Percentiles rank a stretch among this genome's conserved stretches.
phyloP scores from a whole-genome alignment of 2,888 invertebrate genomes.

The Capitulum mitella region DNA sequence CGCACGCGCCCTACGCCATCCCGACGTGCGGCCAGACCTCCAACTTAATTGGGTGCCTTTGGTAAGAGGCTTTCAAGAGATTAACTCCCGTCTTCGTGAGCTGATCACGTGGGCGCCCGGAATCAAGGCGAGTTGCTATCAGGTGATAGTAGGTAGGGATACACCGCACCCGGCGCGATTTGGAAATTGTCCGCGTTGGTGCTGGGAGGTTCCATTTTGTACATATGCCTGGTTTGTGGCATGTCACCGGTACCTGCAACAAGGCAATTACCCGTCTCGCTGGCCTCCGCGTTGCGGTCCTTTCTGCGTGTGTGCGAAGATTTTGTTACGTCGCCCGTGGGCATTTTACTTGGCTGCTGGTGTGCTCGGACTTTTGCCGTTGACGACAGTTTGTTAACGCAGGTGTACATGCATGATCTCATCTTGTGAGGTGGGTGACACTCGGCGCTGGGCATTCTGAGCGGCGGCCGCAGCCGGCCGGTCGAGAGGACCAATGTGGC shows the following conservation, averaged over 20 bases:
- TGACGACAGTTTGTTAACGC: neutral
- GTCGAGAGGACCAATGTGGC: slow-evolving; percentile 3
- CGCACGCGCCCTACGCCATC: neutral
- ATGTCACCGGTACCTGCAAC: neutral
- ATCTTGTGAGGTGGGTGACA: neutral
- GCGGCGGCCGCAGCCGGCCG: neutral
- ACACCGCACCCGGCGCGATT: neutral
- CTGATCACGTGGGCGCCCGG: neutral
- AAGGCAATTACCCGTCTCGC: neutral
- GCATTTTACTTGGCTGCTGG: neutral
- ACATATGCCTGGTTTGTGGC: neutral
- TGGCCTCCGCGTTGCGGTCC: neutral
- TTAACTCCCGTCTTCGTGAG: neutral
- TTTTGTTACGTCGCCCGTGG: neutral
- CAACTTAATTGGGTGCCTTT: neutral
- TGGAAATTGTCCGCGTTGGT: no score
- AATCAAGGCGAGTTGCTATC: neutral
- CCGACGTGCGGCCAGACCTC: slow-evolving; percentile 11
- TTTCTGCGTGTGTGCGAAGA: neutral
- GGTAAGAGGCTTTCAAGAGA: neutral
- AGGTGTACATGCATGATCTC: slow-evolving; percentile 6
- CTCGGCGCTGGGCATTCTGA: neutral
- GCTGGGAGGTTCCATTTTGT: neutral
- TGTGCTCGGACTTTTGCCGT: neutral
- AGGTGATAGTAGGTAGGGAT: neutral